Percentiles rank a stretch among this genome's conserved stretches.
These are phyloP conservation scores for Lepus americanus DNA, from an alignment of 2,113 vertebrate genomes.

Conservation along the genomic window DNA sequence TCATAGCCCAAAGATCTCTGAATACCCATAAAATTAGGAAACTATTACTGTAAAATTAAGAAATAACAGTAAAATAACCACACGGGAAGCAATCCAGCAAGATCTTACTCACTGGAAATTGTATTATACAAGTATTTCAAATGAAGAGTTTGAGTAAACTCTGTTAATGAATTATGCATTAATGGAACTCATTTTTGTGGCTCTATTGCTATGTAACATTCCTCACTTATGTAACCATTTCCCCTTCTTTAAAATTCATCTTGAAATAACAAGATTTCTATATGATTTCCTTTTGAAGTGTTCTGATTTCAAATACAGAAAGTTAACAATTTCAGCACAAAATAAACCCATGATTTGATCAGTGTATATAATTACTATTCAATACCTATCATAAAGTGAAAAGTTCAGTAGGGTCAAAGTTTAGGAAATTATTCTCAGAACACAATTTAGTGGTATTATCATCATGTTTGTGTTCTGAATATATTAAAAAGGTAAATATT, in stretches of 20 bases:
- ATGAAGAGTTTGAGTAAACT: conserved; percentile 12
- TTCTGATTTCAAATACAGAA: conserved; percentile 33
- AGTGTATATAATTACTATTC: neutral
- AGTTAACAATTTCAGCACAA: conserved; percentile 9
- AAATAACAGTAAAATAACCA: conserved; percentile 59
- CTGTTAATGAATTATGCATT: conserved; percentile 19
- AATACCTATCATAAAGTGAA: neutral
- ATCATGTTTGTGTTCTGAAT: neutral
- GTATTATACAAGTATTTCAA: conserved; percentile 53
- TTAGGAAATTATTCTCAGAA: conserved; percentile 51
- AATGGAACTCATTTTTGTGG: conserved; percentile 12
- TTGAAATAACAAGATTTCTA: conserved; percentile 10
- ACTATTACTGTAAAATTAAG: conserved; percentile 58
- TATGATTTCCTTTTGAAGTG: neutral
- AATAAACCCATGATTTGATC: neutral
- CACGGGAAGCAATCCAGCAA: neutral
- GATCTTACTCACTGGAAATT: neutral
- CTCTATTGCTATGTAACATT: neutral
- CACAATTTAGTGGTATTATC: neutral
- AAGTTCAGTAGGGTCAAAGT: neutral
- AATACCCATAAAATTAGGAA: conserved; percentile 68
- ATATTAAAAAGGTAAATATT: conserved; percentile 52
- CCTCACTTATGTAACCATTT: neutral
- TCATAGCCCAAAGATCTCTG: conserved; percentile 61
- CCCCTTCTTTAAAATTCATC: conserved; percentile 16